Evolutionary conservation across 1,140 invertebrate genomes (phyloP).

Genomic region (Drosophila elegans): DNA sequence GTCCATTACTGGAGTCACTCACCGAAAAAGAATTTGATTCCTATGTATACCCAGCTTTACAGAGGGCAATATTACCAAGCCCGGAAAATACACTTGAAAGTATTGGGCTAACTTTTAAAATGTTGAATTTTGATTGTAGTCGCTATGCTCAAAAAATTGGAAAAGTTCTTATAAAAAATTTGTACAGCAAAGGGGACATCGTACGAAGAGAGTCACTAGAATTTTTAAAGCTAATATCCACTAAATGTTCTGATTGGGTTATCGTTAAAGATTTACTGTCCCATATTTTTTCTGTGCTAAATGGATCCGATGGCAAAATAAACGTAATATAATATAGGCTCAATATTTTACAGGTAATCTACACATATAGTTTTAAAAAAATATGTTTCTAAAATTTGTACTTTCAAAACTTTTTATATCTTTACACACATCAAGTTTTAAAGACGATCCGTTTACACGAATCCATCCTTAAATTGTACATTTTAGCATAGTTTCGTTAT

Average conservation of each 20-base stretch:
- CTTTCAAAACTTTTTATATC: too few species aligned
- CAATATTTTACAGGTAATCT: constrained; percentile 91
- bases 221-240: constrained; percentile 89
- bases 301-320: constrained; percentile 96
- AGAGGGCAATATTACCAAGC: constrained; percentile 96
- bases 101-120: constrained; percentile 90
- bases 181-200: constrained; percentile 93
- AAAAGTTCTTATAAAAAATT: constrained; percentile 91
- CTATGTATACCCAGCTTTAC: constrained; percentile 92
- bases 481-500: too few species aligned
- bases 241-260: constrained; percentile 89
- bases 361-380: too few species aligned
- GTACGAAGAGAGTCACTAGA: constrained; percentile 89
- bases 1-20: constrained; percentile 88
- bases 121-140: constrained; percentile 92
- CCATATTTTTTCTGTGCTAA: constrained; percentile 92
- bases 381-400: too few species aligned
- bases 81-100: constrained; percentile 95
- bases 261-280: constrained; percentile 90
- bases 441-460: too few species aligned
- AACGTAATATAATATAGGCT: constrained; percentile 95
- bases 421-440: too few species aligned
- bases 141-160: constrained; percentile 91
- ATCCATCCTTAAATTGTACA: too few species aligned
- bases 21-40: constrained; percentile 91